Conservation (phyloP, 2,797 vertebrate genomes). For the Aldrovandia affinis region DNA sequence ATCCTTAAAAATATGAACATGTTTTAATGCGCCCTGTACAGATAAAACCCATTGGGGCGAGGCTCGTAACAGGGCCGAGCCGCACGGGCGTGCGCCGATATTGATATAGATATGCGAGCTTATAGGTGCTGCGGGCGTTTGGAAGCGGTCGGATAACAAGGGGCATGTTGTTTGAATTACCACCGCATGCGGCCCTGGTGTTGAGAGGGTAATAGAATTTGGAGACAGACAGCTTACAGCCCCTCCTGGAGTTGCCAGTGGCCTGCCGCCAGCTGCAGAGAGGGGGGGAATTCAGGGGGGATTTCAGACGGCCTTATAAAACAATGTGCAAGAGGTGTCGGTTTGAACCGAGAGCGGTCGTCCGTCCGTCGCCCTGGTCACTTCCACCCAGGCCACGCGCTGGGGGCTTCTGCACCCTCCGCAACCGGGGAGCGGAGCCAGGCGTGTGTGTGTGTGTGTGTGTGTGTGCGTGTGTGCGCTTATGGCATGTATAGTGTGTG, state of each 20-base stretch:
- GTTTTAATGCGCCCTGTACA: not conserved
- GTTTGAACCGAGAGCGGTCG: constrained; percentile 27
- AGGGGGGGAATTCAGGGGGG: constrained; percentile 39
- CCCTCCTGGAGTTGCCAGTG: constrained; percentile 43
- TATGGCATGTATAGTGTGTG: not conserved
- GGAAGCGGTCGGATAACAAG: constrained; percentile 40
- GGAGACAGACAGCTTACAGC: constrained; percentile 46
- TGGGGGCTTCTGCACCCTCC: not conserved
- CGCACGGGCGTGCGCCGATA: not conserved
- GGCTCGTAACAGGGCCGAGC: not conserved
- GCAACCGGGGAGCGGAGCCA: too few relatives aligned
- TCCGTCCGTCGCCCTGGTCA: not conserved
- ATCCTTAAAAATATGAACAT: not conserved
- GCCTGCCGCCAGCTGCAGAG: constrained; percentile 48
- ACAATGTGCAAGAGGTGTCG: constrained; percentile 49
- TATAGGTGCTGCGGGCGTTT: constrained; percentile 37
- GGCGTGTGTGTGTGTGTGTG: too few relatives aligned
- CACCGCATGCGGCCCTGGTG: constrained; percentile 7
- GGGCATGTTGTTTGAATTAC: constrained; percentile 50
- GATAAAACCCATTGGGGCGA: not conserved
- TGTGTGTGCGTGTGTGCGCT: not conserved
- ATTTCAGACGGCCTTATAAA: constrained; percentile 50
- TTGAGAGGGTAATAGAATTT: constrained; percentile 40
- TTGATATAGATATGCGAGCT: constrained; percentile 42
- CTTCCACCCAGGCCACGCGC: not conserved